phyloP scores from a whole-genome alignment of 2,113 vertebrate genomes.

The Tinamus guttatus region DNA sequence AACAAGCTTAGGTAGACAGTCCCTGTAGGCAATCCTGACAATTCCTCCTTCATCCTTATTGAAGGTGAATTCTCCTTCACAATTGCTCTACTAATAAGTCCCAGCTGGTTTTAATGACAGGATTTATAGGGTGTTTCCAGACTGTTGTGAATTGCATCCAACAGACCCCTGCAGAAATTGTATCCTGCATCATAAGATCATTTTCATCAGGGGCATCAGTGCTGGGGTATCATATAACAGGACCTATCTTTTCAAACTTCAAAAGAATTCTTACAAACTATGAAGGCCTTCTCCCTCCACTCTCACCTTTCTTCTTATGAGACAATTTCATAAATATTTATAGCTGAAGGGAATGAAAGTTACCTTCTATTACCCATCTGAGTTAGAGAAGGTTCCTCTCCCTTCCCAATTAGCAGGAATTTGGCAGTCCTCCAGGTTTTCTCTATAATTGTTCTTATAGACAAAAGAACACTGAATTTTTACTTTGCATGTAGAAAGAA shows the following conservation, averaged over 20 bases:
- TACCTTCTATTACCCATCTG: background rate
- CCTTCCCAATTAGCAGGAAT: background rate
- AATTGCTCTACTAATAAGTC: constrained; percentile 16
- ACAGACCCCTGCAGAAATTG: constrained; percentile 29
- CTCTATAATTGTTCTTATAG: background rate
- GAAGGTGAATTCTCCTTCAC: constrained; percentile 37
- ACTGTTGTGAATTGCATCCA: constrained; percentile 16
- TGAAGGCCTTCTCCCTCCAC: rapidly evolving
- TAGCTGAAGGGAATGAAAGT: background rate
- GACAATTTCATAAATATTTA: constrained; percentile 51
- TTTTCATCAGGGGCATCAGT: constrained; percentile 28
- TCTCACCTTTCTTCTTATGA: background rate
- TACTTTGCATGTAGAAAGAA: background rate
- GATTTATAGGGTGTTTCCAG: constrained; percentile 54
- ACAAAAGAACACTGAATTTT: background rate
- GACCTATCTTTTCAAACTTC: background rate
- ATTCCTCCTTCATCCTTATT: constrained; percentile 39
- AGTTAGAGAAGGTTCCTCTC: background rate
- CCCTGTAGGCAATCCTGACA: background rate
- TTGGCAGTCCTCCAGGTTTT: background rate
- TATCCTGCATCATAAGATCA: background rate
- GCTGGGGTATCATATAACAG: background rate
- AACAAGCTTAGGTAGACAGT: background rate
- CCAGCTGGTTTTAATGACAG: constrained; percentile 54
- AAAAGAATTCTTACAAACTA: constrained; percentile 7